Percentiles rank a stretch among this genome's conserved stretches.
These are phyloP conservation scores for Scelioninae gen. 2 DNA, from an alignment of 2,888 invertebrate genomes.

Conservation along the genomic window DNA sequence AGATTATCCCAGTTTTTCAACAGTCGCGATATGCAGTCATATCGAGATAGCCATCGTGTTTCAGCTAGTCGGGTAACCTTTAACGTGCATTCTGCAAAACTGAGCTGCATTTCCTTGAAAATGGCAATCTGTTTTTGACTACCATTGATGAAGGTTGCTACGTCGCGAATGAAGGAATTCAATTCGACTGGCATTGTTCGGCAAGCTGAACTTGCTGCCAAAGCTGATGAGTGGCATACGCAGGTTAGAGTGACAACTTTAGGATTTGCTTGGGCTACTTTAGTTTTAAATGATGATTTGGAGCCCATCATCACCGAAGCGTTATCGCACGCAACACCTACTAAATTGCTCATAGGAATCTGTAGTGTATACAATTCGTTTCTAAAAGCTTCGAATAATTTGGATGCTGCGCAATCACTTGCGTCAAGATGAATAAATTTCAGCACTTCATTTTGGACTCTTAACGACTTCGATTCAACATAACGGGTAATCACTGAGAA, in stretches of 20 bases:
- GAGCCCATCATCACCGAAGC: slow-evolving; percentile 58
- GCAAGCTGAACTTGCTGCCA: slow-evolving; percentile 19
- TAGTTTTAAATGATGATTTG: slow-evolving; percentile 47
- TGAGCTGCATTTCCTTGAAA: slow-evolving; percentile 20
- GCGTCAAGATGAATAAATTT: slow-evolving; percentile 53
- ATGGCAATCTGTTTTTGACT: slow-evolving; percentile 29
- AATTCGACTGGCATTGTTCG: not conserved
- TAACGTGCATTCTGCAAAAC: slow-evolving; percentile 17
- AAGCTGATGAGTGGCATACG: slow-evolving; percentile 23
- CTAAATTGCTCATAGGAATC: slow-evolving; percentile 52
- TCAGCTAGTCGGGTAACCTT: slow-evolving; percentile 21
- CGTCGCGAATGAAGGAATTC: not conserved
- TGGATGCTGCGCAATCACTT: slow-evolving; percentile 26
- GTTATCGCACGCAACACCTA: slow-evolving; percentile 54
- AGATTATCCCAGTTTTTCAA: slow-evolving; percentile 24
- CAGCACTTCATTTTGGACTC: slow-evolving; percentile 7
- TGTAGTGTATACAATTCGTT: slow-evolving; percentile 21
- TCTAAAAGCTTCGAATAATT: slow-evolving; percentile 24
- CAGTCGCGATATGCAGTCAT: slow-evolving; percentile 15
- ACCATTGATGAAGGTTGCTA: slow-evolving; percentile 10
- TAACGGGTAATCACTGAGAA: slow-evolving; percentile 28
- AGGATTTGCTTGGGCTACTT: slow-evolving; percentile 14
- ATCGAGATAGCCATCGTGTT: slow-evolving; percentile 42
- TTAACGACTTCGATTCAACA: slow-evolving; percentile 36
- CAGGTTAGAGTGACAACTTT: slow-evolving; percentile 16